Base-by-base conservation (phyloP, 2,888 invertebrate species). In the Nymphalis urticae region DNA sequence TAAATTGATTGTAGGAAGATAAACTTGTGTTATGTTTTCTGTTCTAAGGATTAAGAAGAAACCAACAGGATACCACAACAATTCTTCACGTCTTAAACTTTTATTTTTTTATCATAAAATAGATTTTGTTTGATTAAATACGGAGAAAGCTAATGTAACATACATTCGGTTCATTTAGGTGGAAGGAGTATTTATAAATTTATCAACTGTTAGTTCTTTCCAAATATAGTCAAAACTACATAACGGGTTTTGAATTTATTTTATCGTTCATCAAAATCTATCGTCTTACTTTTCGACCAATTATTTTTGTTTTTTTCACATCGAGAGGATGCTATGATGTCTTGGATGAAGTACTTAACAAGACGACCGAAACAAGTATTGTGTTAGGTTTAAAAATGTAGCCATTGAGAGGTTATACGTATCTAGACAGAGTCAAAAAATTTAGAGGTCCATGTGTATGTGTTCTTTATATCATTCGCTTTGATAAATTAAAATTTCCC, bases 11-110 rank as follows among this genome's bases (percentile, higher is more conserved):
- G 74, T 75, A 60, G 75, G 79, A 76, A 76, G 72, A 83, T 87
- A 87, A 84, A 88, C 72, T 76, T 84, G 82, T 86, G 81, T 75
- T 82, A 76, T 85, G 72, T 87, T 90, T 89, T 90, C 84, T 90
- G 88, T 86, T 85, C 80, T 65, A 86, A 89, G 88, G 89, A 75
- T 62, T 81, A 81, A 82, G 82, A 83, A 76, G 82, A 79, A 73
- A 77, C 78, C 76, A 54, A 48, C 54, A 66, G 64, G 62, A 66
- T 65, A 66, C 74, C 58, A 69, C 78, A 66, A 73, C 73, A 63
- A 32, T 32, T 48, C 77, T 72, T 72, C 75, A 69, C 73, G 69
- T 75, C 68, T 70, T 69, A 67, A 32, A 19, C n/a, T 48, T 62
- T 62, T 63, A 68, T 65, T 67, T 69, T 65, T 65, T 53, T 60